Evolutionary conservation across 2,797 vertebrate species (phyloP), one percentile per base, ranked within the genome.

Genomic region (Xiphophorus birchmanni): DNA sequence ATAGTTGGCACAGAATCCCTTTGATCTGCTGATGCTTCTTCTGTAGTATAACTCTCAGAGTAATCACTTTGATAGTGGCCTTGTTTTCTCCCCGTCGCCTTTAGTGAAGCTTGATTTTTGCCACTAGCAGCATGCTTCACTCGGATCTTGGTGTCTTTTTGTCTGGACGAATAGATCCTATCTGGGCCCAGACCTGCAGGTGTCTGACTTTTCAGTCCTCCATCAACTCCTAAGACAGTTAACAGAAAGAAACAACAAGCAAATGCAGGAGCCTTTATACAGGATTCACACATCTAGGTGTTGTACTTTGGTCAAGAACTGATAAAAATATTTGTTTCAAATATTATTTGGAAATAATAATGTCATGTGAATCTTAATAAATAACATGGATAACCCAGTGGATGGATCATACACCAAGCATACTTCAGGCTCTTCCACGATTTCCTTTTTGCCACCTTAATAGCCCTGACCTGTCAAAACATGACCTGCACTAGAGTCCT

Each of bases 181-280:
- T 80, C 79, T 18, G 84, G 60, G 40, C 86, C 91, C 35, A 84
- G 80, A 74, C 85, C 94, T 76, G 81, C 90, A 52, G 88, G 88
- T 71, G 86, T 81, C 85, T 79, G 92, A 84, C 80, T 79, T 86
- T 91, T 95, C 90, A 74, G 84, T 90, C 93, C 95, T 84, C 90
- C 77, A 79, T 95, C 95, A 65, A 94, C 80, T 81, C 95, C 97
- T 98, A 74, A 73, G 32, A 94, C 26, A 84, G 54, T 69, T 73
- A 56, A 26, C 82, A 58, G 12, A 60, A 7, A 74, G 10, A 29
- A 8, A 77, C 18, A 72, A 50, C 15, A 71, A 80, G 9, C 84
- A 8, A 50, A 84, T 15, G 1, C 11, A 71, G 13, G 40, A 44
- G 21, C 23, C 21, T 26, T 69, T 26, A 71, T 44, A 44, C 18